Evolutionary conservation across 2,797 vertebrate genomes (phyloP), one percentile per base, ranked within the genome.

Genomic region (Hapalemur alaotrensis): DNA sequence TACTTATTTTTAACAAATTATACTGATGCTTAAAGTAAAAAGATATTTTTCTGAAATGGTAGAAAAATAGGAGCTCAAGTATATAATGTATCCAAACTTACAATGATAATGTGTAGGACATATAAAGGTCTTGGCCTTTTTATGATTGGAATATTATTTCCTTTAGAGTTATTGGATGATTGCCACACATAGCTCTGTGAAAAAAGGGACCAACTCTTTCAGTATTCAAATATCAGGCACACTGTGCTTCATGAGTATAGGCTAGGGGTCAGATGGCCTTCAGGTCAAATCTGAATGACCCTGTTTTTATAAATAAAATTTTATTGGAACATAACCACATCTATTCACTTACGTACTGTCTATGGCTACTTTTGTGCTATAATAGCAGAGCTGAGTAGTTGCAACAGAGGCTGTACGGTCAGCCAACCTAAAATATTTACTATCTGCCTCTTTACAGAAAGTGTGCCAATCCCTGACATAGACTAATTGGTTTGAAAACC

Each of bases 1-100:
- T 9, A 78, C 18, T 86, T 76, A 65, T 80, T 85, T 89, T 69
- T 76, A 70, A 92, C 12, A 54, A 81, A 93, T 67, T 80, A 85
- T 52, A 88, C 30, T 67, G 41, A 88, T 81, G 30, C 22, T 78
- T 22, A 67, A 86, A 52, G 32, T 43, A 9, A 59, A 83, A 83
- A 82, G 48, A 73, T 7, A 7, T 92, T 65, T 61, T 41, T 81
- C 54, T 83, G 61, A 96, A 18, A 72, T 61, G 28, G 38, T 87
- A 95, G 10, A 78, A 72, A 85, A 91, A 10, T 4, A 85, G 23
- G 20, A 70, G 48, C 38, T 84, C 48, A 65, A 70, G 69, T 22
- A 80, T 48, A 76, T 2, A 92, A 83, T 3, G 2, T 38, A 54
- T 32, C 7, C 41, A 76, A 89, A 61, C 32, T 82, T 76, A 43